phyloP scores from a whole-genome alignment of 2,888 invertebrate species.

The Apotomis capreana region DNA sequence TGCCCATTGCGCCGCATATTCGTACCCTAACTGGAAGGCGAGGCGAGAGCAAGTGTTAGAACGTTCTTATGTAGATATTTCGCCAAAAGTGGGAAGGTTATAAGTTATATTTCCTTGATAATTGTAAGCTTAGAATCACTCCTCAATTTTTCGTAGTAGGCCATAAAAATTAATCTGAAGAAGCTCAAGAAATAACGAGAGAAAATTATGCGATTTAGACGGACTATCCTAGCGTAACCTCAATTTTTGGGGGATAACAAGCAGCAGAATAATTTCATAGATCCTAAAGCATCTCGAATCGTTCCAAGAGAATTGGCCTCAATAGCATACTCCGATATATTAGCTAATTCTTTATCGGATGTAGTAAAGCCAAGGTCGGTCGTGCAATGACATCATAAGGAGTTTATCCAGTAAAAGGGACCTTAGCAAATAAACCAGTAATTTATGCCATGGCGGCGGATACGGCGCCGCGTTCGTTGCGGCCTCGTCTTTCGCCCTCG shows the following conservation, averaged over 20 bases:
- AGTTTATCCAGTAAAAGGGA: conserved; percentile 36
- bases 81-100: neutral
- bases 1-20: conserved; percentile 17
- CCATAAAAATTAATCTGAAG: neutral
- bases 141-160: neutral
- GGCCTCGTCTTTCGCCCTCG: conserved; percentile 77
- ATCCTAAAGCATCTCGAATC: conserved; percentile 16
- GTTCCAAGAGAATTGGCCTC: conserved; percentile 19
- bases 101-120: neutral
- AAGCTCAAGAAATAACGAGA: neutral
- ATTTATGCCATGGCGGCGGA: conserved; percentile 70
- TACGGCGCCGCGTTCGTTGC: conserved; percentile 71
- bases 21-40: neutral
- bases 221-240: conserved; percentile 1
- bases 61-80: neutral
- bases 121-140: too few species aligned
- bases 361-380: conserved; percentile 39
- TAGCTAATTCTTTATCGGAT: conserved; percentile 39
- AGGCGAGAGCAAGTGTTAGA: neutral
- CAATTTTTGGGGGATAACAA: conserved; percentile 14
- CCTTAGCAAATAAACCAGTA: conserved; percentile 72
- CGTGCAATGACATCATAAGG: conserved; percentile 39
- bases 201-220: neutral
- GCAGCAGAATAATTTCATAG: conserved; percentile 18
- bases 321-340: conserved; percentile 20